Evolutionary conservation across 2,797 vertebrate genomes (phyloP).

Genomic region (Benthosema pterotum): DNA sequence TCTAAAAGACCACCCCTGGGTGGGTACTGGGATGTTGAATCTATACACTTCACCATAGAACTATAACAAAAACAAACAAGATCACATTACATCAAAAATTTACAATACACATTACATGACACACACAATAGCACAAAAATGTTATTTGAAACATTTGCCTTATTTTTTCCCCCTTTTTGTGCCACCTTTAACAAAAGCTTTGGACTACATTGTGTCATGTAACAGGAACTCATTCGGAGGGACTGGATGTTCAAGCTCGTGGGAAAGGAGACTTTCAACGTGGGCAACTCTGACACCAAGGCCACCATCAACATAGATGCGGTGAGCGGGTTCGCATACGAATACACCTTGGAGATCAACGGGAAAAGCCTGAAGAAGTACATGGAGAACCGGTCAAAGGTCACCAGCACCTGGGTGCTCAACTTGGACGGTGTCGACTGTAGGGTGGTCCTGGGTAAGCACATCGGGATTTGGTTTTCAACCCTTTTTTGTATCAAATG

Average conservation of each 20-base stretch:
- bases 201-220: not conserved
- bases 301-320: slow-evolving; percentile 97
- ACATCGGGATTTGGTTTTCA: not conserved
- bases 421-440: slow-evolving; percentile 88
- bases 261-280: slow-evolving; percentile 92
- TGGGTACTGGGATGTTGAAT: too few species aligned
- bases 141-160: too few species aligned
- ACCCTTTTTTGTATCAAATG: too few species aligned
- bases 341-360: slow-evolving; percentile 96
- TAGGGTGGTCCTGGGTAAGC: slow-evolving; percentile 93
- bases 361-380: slow-evolving; percentile 95
- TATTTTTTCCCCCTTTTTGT: too few species aligned
- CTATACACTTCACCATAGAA: too few species aligned
- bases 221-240: slow-evolving; percentile 89
- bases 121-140: too few species aligned
- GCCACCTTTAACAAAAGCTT: not conserved
- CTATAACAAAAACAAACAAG: too few species aligned
- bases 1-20: too few species aligned
- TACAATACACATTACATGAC: too few species aligned
- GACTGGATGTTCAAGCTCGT: slow-evolving; percentile 99
- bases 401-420: slow-evolving; percentile 95
- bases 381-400: slow-evolving; percentile 94
- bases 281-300: slow-evolving; percentile 89
- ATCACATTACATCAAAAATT: too few species aligned
- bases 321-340: slow-evolving; percentile 91